phyloP scores from a whole-genome alignment of 2,797 vertebrate genomes.

The Hemitrygon akajei region DNA sequence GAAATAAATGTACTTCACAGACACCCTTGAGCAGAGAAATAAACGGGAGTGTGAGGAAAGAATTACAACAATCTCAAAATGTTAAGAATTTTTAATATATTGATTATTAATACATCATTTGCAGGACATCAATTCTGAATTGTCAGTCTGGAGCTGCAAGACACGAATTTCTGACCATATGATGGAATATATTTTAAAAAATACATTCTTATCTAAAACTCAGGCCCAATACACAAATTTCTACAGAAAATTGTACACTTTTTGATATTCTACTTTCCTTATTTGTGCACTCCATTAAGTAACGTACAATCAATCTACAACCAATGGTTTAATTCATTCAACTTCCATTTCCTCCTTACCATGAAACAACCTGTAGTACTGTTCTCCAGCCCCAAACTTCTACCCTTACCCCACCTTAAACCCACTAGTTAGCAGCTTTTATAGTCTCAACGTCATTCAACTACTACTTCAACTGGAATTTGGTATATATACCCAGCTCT shows the following conservation, averaged over 20 bases:
- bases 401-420: neutral
- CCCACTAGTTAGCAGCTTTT: neutral
- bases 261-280: neutral
- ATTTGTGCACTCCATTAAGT: neutral
- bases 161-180: neutral
- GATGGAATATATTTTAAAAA: neutral
- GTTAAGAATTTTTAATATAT: neutral
- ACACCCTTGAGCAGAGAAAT: neutral
- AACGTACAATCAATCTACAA: neutral
- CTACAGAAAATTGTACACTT: neutral
- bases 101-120: neutral
- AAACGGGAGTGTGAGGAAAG: neutral
- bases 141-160: neutral
- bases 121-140: neutral
- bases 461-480: neutral
- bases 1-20: neutral
- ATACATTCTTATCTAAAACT: too few relatives aligned
- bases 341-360: neutral
- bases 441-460: neutral
- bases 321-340: neutral
- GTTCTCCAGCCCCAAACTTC: too few relatives aligned
- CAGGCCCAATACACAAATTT: neutral
- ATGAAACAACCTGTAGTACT: neutral
- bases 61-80: neutral
- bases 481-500: too few relatives aligned